phyloP scores from a whole-genome alignment of 1,140 invertebrate species.

The Planococcus citri region DNA sequence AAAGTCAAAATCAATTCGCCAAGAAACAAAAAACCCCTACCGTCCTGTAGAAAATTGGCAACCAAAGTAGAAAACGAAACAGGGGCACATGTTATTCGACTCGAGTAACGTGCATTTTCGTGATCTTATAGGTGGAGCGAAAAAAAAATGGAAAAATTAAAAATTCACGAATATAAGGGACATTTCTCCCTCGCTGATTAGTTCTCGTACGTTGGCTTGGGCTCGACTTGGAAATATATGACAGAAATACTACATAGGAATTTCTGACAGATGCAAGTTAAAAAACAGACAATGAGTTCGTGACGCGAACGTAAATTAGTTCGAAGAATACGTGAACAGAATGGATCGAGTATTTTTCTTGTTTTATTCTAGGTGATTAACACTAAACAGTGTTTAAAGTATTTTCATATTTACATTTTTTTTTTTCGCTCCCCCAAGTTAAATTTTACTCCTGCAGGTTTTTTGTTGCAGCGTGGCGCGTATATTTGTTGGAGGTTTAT shows the following conservation, averaged over 20 bases:
- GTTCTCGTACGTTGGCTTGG: neutral
- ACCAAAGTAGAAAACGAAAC: too few relatives aligned
- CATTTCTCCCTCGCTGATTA: neutral
- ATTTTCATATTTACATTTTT: neutral
- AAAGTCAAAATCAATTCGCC: too few relatives aligned
- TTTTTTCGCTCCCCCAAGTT: neutral
- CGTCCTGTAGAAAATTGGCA: too few relatives aligned
- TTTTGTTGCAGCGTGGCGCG: too few relatives aligned
- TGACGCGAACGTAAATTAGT: neutral
- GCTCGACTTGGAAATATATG: neutral
- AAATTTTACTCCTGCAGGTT: too few relatives aligned
- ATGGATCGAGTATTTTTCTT: neutral
- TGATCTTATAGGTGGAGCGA: too few relatives aligned
- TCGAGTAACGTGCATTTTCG: too few relatives aligned
- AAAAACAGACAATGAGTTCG: conserved; percentile 6
- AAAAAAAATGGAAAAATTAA: too few relatives aligned
- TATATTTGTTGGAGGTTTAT: too few relatives aligned
- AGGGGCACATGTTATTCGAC: too few relatives aligned
- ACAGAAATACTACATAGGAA: neutral
- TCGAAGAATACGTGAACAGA: neutral
- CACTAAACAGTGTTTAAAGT: conserved; percentile 7
- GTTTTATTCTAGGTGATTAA: neutral
- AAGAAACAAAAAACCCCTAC: too few relatives aligned
- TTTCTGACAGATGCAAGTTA: neutral
- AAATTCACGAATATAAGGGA: neutral